Evolutionary conservation across 1,140 invertebrate genomes (phyloP).

Genomic region (Colletes gigas): DNA sequence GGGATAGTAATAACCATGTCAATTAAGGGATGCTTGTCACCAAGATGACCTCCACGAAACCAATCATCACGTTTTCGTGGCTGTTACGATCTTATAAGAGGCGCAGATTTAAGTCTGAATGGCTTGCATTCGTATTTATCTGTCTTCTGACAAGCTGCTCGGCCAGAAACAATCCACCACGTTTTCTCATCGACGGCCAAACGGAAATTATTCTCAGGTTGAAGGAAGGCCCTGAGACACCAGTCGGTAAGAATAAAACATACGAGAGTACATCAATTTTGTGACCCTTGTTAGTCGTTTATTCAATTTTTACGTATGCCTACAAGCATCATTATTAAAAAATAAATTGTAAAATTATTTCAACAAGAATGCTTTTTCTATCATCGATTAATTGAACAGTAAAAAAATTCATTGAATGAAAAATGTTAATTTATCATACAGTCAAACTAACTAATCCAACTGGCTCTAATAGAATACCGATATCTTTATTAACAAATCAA

Average conservation of each 20-base stretch:
- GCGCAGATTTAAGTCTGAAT: conserved; percentile 58
- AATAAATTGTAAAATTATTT: too few species aligned
- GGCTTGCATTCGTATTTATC: conserved; percentile 41
- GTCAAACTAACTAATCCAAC: too few species aligned
- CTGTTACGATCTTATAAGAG: conserved; percentile 60
- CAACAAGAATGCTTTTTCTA: too few species aligned
- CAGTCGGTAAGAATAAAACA: conserved; percentile 86
- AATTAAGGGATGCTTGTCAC: conserved; percentile 23
- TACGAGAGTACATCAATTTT: too few species aligned
- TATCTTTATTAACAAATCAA: too few species aligned
- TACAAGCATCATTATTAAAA: too few species aligned
- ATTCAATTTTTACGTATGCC: too few species aligned
- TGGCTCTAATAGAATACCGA: too few species aligned
- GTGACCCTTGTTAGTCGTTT: too few species aligned
- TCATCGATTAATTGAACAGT: too few species aligned
- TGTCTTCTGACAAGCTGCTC: conserved; percentile 56
- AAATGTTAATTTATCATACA: too few species aligned
- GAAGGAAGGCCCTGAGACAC: conserved; percentile 92
- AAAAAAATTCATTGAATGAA: too few species aligned
- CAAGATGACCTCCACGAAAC: conserved; percentile 59
- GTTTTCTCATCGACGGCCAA: conserved; percentile 92
- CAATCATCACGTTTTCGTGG: conserved; percentile 47
- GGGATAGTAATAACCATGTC: conserved; percentile 44
- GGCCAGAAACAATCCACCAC: conserved; percentile 88
- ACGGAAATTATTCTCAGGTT: conserved; percentile 93